Evolutionary conservation across 1,140 invertebrate genomes (phyloP), one percentile per base, ranked within the genome.

Genomic region (Neodiprion fabricii): DNA sequence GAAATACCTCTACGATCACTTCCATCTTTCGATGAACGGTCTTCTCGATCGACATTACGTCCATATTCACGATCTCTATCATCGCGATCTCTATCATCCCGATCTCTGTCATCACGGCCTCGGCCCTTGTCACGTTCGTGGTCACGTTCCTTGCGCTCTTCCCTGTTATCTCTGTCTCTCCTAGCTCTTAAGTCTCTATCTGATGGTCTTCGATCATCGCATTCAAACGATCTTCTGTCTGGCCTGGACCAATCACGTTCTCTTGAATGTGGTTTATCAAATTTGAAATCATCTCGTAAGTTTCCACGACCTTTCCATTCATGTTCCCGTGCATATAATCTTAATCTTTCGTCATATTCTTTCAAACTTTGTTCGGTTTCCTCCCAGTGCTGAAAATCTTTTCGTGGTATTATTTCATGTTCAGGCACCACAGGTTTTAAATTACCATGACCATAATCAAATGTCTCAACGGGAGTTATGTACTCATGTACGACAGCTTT

Each of bases 341-440:
- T 65, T 70, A 79, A 73, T 53, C 77, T 81, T 40, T 88, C 85
- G 12, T 77, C 76, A 68, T 86, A 85, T 67, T 87, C 86, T 9
- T 80, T 77, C 65, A 86, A 71, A 79, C 86, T 87, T 49, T 89
- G 81, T 74, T 88, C 88, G 73, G 75, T 85, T 77, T 89, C 83
- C 67, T 86, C 83, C 89, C 89, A 88, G 47, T 86, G 75, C 14
- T 79, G 84, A 70, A 85, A 88, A 74, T 88, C 86, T 74, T 71
- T 80, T 17, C 79, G 81, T 8, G 77, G 72, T 9, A 78, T 72
- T 3, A 81, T 61, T 11, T 84, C 77, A 48, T 82, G 80, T 53
- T 85, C 82, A 0, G 83, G 80, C 50, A 85, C 79, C 23, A 72
- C 73, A 0, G 87, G 87, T 72, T 85, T 88, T 21, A 85, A 65